Evolutionary conservation across 2,888 invertebrate genomes (phyloP), one percentile per base, ranked within the genome.

Genomic region (Drepanosiphum platanoidis): DNA sequence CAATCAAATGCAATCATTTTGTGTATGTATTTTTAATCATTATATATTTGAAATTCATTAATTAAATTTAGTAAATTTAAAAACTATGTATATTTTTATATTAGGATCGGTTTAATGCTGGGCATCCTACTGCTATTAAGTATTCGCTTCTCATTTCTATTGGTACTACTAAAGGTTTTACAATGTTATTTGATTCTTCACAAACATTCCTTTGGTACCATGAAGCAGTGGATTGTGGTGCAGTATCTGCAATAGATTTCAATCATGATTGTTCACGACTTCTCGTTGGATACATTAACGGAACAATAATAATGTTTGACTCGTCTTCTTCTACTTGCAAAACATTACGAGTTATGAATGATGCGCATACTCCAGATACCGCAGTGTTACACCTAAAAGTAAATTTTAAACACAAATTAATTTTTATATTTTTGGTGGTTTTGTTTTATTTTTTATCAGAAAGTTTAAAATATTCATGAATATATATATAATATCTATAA

Each of bases 101-200:
- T 83, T 89, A 96, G 95, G 97, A 97, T 88, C 92, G 96, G 88
- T 95, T 97, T 27, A 94, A 95, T 90, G 95, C 97, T 84, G 98
- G 98, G 8, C 92, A 94, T 87, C 95, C 97, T 15, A 97, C 97
- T 86, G 94, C 96, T 9, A 92, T 95, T 89, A 94, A 95, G 88
- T 91, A 93, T 13, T 94, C 94, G 83, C 93, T 94, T 90, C 75
- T 84, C 9, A 92, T 97, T 87, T 95, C 95, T n/a, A 93, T 98
- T 46, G 98, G 98, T 61, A 98, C 97, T 46, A 96, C 97, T 39
- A 97, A 97, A 90, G 98, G 98, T 0, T 93, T 96, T 88, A 92
- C 97, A 82, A 91, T 98, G 42, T 94, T 96, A 83, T 97, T 96
- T 90, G 95, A 96, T 91, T 91, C 92, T 78, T 93, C 95, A 68